Conservation (phyloP, 2,113 vertebrate genomes). For the Euleptes europaea region DNA sequence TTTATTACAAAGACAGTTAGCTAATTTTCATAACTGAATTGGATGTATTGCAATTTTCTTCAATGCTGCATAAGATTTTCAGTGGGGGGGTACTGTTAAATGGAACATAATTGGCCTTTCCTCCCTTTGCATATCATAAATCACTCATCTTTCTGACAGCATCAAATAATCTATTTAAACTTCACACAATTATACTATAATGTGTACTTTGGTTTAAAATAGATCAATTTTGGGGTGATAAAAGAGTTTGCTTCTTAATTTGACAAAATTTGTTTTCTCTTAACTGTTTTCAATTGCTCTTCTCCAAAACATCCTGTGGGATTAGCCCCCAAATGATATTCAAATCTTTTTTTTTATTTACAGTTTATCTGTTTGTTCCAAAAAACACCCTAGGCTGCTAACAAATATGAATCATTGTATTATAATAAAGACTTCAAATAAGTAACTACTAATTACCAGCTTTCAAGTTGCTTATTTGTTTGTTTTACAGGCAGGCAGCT, state of each 20-base stretch:
- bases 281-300: not conserved
- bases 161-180: constrained; percentile 41
- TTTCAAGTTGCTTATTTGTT: too few species aligned
- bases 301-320: not conserved
- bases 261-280: not conserved
- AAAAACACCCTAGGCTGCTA: too few species aligned
- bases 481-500: too few species aligned
- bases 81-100: constrained; percentile 14
- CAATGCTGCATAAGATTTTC: constrained; percentile 46
- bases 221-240: not conserved
- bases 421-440: too few species aligned
- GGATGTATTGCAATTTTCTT: constrained; percentile 9
- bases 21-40: constrained; percentile 46
- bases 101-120: constrained; percentile 38
- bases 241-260: not conserved
- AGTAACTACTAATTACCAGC: too few species aligned
- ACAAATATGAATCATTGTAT: too few species aligned
- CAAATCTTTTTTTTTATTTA: not conserved
- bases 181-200: constrained; percentile 20
- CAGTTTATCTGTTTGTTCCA: too few species aligned
- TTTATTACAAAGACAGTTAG: constrained; percentile 34
- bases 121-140: constrained; percentile 29
- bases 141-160: constrained; percentile 40
- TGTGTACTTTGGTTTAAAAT: constrained; percentile 1
- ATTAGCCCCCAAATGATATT: not conserved